These are phyloP conservation scores for Pseudanteris insignis DNA, from an alignment of 2,888 invertebrate species.

Conservation along the genomic window DNA sequence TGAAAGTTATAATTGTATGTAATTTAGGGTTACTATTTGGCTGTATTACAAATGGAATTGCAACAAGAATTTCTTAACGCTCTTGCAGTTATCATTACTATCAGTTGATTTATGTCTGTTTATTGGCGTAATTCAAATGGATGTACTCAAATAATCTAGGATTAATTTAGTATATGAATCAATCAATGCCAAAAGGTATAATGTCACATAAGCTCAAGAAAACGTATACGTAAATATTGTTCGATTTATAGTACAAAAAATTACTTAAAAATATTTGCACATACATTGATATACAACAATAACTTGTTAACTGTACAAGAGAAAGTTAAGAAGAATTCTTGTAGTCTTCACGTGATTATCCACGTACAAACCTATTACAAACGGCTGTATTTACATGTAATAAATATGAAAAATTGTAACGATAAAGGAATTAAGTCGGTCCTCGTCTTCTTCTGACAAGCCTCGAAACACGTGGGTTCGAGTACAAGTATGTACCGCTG, in stretches of 20 bases:
- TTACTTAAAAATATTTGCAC: too few species aligned
- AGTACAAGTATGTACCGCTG: conserved; percentile 52
- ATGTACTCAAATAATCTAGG: too few species aligned
- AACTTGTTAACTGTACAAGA: conserved; percentile 24
- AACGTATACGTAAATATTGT: too few species aligned
- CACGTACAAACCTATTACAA: conserved; percentile 46
- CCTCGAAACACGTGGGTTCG: conserved; percentile 54
- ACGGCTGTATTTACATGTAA: conserved; percentile 59
- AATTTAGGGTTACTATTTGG: conserved; percentile 20
- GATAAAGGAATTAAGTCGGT: conserved; percentile 36
- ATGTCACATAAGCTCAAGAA: too few species aligned
- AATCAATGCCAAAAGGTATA: too few species aligned
- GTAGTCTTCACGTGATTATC: conserved; percentile 13
- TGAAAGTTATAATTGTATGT: conserved; percentile 4
- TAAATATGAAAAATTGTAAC: conserved; percentile 53
- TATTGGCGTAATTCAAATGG: conserved; percentile 23
- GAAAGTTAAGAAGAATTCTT: conserved; percentile 24
- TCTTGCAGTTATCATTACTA: not conserved
- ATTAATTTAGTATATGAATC: too few species aligned
- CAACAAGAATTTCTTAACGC: conserved; percentile 11
- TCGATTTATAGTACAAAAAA: too few species aligned
- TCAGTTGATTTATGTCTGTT: not conserved
- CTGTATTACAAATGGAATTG: conserved; percentile 13
- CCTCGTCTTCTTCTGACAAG: conserved; percentile 55
- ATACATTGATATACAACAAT: not conserved